Evolutionary conservation across 1,140 invertebrate species (phyloP).

Genomic region (Hormaphis cornu): DNA sequence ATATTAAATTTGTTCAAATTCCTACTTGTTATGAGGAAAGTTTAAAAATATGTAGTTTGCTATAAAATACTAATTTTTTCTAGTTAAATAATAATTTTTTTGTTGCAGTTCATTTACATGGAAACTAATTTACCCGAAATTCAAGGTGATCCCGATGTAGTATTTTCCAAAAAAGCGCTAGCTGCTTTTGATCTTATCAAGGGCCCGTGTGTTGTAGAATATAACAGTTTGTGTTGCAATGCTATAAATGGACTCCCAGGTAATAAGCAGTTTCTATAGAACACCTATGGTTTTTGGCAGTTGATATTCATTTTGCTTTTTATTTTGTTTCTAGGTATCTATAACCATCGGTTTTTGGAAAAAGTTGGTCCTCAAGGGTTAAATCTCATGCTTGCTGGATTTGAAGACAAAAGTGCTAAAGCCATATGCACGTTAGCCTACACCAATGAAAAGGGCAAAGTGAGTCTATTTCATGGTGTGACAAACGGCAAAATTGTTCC

Average conservation of each 20-base stretch:
- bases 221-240: conserved; percentile 90
- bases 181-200: conserved; percentile 66
- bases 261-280: conserved; percentile 30
- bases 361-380: conserved; percentile 81
- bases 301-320: too few species aligned
- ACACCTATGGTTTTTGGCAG: background rate
- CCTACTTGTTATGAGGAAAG: background rate
- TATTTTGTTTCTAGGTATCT: conserved; percentile 67
- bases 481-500: conserved; percentile 78
- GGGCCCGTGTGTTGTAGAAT: conserved; percentile 83
- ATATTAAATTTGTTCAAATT: too few species aligned
- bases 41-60: too few species aligned
- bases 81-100: background rate
- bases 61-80: background rate
- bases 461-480: conserved; percentile 67
- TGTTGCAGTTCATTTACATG: conserved; percentile 50
- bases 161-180: conserved; percentile 73
- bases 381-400: conserved; percentile 62
- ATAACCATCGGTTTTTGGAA: conserved; percentile 96
- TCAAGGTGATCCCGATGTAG: conserved; percentile 82
- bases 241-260: conserved; percentile 81
- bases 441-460: conserved; percentile 50
- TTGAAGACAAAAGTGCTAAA: conserved; percentile 85
- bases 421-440: conserved; percentile 90
- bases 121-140: conserved; percentile 87